Conservation (phyloP, 1,140 invertebrate species). For the Brachionus plicatilis region DNA sequence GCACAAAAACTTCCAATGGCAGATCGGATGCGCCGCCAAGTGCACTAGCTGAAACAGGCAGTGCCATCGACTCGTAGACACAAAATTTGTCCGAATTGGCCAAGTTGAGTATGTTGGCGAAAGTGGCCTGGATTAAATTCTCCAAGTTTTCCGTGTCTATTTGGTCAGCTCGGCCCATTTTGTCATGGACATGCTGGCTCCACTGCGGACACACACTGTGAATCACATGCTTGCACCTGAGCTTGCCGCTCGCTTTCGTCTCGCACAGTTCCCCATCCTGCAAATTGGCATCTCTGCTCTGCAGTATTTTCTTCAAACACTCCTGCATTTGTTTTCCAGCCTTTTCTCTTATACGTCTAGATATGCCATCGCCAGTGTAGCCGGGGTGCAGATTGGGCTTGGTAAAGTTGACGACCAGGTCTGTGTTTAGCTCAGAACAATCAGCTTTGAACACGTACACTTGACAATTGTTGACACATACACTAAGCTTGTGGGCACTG, state of each 20-base stretch:
- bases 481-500: background rate
- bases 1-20: background rate
- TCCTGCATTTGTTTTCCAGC: constrained; percentile 33
- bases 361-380: background rate
- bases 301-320: constrained; percentile 7
- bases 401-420: background rate
- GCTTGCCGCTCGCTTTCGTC: background rate
- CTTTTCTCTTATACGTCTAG: constrained; percentile 3
- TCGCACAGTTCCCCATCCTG: background rate
- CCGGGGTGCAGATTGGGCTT: constrained; percentile 28
- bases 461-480: background rate
- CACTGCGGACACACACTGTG: constrained; percentile 20
- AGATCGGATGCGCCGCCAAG: background rate
- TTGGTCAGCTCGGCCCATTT: background rate
- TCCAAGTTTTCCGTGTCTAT: background rate
- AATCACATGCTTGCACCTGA: background rate
- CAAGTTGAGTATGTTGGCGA: background rate
- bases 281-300: background rate
- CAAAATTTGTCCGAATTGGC: background rate
- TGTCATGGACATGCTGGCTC: background rate
- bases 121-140: background rate
- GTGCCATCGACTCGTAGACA: background rate
- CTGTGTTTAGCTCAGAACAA: background rate
- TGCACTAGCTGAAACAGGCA: background rate
- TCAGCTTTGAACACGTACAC: constrained; percentile 26